Evolutionary conservation across 2,113 vertebrate genomes (phyloP).

Genomic region (Crotalus horridus): DNA sequence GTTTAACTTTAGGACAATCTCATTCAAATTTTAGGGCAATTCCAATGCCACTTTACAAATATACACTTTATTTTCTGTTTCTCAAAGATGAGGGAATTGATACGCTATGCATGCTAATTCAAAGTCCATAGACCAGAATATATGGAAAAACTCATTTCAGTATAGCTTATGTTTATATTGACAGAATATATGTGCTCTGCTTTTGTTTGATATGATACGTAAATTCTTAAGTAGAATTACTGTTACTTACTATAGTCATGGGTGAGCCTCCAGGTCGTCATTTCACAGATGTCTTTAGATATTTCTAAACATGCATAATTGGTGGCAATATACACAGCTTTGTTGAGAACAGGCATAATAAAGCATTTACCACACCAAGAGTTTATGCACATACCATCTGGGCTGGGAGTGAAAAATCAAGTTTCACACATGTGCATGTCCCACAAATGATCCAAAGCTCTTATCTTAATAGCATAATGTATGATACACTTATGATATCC

Average conservation of each 20-base stretch:
- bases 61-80: not conserved
- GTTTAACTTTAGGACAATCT: not conserved
- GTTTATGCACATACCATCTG: not conserved
- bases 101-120: not conserved
- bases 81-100: not conserved
- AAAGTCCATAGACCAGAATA: not conserved
- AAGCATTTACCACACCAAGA: not conserved
- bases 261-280: not conserved
- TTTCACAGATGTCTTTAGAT: not conserved
- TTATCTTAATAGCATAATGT: not conserved
- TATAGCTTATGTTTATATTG: not conserved
- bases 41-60: not conserved
- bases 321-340: not conserved
- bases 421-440: not conserved
- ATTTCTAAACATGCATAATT: not conserved
- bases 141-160: not conserved
- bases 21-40: not conserved
- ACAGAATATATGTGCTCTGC: not conserved
- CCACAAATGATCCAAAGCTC: not conserved
- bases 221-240: slow-evolving; percentile 8
- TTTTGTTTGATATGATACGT: slow-evolving; percentile 14
- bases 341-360: not conserved
- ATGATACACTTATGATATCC: not conserved
- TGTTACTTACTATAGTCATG: not conserved
- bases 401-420: not conserved